phyloP scores from a whole-genome alignment of 1,140 invertebrate species.

The Drosophila teissieri region DNA sequence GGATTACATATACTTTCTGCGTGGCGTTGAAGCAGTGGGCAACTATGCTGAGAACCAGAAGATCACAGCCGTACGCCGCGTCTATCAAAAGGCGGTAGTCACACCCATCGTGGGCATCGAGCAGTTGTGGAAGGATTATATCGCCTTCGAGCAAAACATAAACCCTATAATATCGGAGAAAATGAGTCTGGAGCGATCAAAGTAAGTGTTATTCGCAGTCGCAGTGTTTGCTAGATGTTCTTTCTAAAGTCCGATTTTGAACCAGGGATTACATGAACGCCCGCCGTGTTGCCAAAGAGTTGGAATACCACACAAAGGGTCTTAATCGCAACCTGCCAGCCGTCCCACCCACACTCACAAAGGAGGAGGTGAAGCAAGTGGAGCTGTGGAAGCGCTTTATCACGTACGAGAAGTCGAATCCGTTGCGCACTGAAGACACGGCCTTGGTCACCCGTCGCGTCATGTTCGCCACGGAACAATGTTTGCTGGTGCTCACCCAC shows the following conservation, averaged over 20 bases:
- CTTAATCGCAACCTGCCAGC: slow-evolving; percentile 97
- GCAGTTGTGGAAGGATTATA: slow-evolving; percentile 99
- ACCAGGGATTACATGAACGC: slow-evolving; percentile 98
- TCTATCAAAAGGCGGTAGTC: slow-evolving; percentile 97
- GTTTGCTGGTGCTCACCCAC: slow-evolving; percentile 97
- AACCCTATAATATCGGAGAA: slow-evolving; percentile 96
- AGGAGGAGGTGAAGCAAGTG: slow-evolving; percentile 97
- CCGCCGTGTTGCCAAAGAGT: slow-evolving; percentile 96
- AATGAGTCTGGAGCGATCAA: slow-evolving; percentile 86
- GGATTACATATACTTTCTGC: slow-evolving; percentile 99
- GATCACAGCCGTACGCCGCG: slow-evolving; percentile 98
- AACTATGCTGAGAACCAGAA: slow-evolving; percentile 99
- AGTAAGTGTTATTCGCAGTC: slow-evolving; percentile 50
- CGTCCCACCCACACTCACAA: slow-evolving; percentile 94
- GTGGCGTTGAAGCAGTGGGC: slow-evolving; percentile 97
- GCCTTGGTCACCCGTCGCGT: slow-evolving; percentile 96
- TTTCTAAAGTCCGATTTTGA: neutral
- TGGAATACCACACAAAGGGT: slow-evolving; percentile 97
- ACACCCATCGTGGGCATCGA: slow-evolving; percentile 99
- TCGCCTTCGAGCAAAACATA: slow-evolving; percentile 96
- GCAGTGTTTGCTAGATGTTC: neutral
- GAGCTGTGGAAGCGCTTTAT: slow-evolving; percentile 99
- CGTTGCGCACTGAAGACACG: slow-evolving; percentile 97
- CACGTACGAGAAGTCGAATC: slow-evolving; percentile 98
- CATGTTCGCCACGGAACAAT: slow-evolving; percentile 99